Evolutionary conservation across 2,113 vertebrate genomes (phyloP).

Genomic region (Oryzias melastigma): DNA sequence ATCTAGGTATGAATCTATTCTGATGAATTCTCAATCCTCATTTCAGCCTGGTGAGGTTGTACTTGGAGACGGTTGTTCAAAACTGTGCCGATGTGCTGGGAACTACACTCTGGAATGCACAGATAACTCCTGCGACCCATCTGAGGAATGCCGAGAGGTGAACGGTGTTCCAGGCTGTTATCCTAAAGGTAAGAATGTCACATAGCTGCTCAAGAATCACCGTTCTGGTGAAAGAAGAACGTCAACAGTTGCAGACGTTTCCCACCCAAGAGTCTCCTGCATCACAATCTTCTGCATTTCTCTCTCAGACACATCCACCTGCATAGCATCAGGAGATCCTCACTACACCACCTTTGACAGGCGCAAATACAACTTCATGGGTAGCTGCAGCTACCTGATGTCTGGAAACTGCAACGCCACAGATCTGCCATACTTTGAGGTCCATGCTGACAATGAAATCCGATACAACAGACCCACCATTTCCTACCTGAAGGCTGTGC

Average conservation of each 20-base stretch:
- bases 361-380: slow-evolving; percentile 75
- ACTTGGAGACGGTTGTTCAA: slow-evolving; percentile 72
- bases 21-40: background rate
- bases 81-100: slow-evolving; percentile 76
- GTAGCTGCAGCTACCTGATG: slow-evolving; percentile 80
- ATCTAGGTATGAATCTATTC: background rate
- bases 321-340: slow-evolving; percentile 72
- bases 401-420: slow-evolving; percentile 69
- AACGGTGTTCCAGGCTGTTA: slow-evolving; percentile 74
- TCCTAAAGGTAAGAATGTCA: slow-evolving; percentile 72
- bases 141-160: slow-evolving; percentile 75
- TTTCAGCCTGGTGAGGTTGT: slow-evolving; percentile 76
- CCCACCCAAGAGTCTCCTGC: background rate
- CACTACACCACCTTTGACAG: slow-evolving; percentile 81
- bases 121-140: slow-evolving; percentile 72
- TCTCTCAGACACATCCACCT: slow-evolving; percentile 63
- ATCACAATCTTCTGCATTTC: background rate
- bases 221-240: background rate
- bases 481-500: slow-evolving; percentile 77
- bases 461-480: slow-evolving; percentile 66
- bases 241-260: no score
- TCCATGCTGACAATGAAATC: slow-evolving; percentile 76
- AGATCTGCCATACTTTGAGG: slow-evolving; percentile 61
- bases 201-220: background rate
- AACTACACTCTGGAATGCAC: slow-evolving; percentile 79